These are phyloP conservation scores for Rhadina sibilatrix DNA, from an alignment of 2,113 vertebrate species.

Conservation along the genomic window DNA sequence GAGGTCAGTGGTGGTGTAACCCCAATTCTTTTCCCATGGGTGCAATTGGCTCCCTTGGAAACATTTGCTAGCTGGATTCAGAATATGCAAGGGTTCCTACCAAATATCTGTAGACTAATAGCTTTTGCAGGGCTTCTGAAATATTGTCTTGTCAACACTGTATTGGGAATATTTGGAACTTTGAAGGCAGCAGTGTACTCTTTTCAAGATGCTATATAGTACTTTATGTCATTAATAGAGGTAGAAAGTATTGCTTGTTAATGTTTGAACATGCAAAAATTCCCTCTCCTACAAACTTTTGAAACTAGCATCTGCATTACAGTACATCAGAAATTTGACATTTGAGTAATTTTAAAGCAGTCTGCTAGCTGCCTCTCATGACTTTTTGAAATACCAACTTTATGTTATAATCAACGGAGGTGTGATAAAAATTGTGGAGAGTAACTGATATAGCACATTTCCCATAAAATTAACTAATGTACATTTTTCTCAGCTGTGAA, in stretches of 20 bases:
- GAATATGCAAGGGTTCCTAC: neutral
- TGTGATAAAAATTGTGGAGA: neutral
- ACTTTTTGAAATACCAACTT: conserved; percentile 2
- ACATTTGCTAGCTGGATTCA: neutral
- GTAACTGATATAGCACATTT: neutral
- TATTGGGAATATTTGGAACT: neutral
- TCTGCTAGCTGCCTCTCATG: neutral
- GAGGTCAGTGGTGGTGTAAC: conserved; percentile 53
- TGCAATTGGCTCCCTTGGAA: neutral
- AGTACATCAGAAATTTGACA: neutral
- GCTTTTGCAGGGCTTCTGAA: neutral
- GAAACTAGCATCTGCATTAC: neutral
- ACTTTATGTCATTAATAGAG: neutral
- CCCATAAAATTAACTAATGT: neutral
- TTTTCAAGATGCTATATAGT: neutral
- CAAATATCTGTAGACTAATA: neutral
- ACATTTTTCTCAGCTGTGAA: neutral
- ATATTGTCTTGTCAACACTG: neutral
- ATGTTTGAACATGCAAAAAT: neutral
- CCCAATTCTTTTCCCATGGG: conserved; percentile 17
- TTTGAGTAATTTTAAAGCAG: neutral
- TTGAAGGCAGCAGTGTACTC: neutral
- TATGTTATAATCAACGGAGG: neutral
- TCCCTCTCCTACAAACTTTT: neutral
- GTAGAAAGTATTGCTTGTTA: neutral